Percentiles rank a stretch among this genome's conserved stretches.
phyloP scores from a whole-genome alignment of 2,797 vertebrate species.

The Streptopelia turtur region DNA sequence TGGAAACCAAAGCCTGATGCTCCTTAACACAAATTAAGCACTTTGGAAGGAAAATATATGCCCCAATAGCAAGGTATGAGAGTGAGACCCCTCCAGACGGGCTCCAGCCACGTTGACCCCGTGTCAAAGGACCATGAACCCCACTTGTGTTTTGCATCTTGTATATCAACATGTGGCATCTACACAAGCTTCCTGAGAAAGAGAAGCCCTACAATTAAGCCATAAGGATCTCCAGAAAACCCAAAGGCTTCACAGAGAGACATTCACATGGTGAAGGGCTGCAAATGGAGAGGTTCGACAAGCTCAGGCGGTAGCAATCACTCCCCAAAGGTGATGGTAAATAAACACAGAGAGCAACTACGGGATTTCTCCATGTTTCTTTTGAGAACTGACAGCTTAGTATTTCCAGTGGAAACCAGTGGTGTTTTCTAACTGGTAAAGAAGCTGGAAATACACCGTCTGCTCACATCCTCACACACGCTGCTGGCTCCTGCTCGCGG shows the following conservation, averaged over 20 bases:
- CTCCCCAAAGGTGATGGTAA: background rate
- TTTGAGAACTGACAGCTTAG: background rate
- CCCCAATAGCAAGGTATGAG: background rate
- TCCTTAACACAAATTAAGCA: conserved; percentile 39
- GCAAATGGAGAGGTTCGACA: background rate
- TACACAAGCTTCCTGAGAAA: background rate
- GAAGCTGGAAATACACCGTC: background rate
- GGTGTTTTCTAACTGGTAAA: background rate
- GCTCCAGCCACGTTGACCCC: background rate
- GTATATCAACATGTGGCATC: rapidly evolving
- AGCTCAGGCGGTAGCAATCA: background rate
- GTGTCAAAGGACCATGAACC: background rate
- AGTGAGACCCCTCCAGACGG: background rate
- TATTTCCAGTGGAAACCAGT: background rate
- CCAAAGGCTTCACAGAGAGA: background rate
- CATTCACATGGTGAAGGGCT: rapidly evolving
- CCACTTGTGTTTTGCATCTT: background rate
- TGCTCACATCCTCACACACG: rapidly evolving
- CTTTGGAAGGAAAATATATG: background rate
- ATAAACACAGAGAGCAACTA: background rate
- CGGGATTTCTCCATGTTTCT: background rate
- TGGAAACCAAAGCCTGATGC: background rate
- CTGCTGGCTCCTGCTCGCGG: background rate
- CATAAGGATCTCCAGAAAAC: background rate
- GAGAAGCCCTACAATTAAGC: background rate